Evolutionary conservation across 2,797 vertebrate genomes (phyloP), one percentile per base, ranked within the genome.

Genomic region (Crocidura indochinensis): DNA sequence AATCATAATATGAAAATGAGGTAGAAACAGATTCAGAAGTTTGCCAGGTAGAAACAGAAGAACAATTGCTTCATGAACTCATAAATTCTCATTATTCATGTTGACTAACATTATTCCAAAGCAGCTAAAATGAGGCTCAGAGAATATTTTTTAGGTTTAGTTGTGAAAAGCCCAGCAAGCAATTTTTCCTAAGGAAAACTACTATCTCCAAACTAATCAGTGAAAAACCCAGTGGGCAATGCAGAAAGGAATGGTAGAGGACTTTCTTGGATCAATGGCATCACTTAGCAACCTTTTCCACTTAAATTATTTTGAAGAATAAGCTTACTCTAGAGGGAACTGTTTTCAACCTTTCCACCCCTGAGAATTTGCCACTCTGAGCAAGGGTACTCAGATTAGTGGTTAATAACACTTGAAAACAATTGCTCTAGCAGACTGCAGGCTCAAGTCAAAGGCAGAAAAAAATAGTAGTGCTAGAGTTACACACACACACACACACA

Each of bases 1-100:
- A 94, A 96, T 96, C 97, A 97, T 94, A 96, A 96, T 96, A 96
- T 96, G 96, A 98, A 96, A 98, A 98, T 98, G 99, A 99, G 99
- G 99, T 99, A 99, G 99, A 99, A 98, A 97, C 93, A 98, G 97
- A 98, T 88, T 94, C 97, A 97, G 98, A 96, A 97, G 92, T 96
- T 95, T 93, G 97, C 97, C 97, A 97, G 98, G 94, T 95, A 97
- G 96, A 97, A 97, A 97, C 84, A 96, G 27, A 8, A 97, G 95
- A 95, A 94, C 68, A 94, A 84, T 96, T 96, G 96, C 97, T 97
- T 98, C 94, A 91, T 90, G 95, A 96, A 90, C 87, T 86, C 94
- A 92, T 0, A 82, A 88, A 82, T 73, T 74, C 38, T 96, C 91
- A 95, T 87, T 71, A 89, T 22, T 84, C 15, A 62, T 91, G 91